A percentile compares a stretch with the other conserved stretches of the same genome.
These are phyloP conservation scores for Telmatochromis sp. DNA, from an alignment of 2,113 vertebrate genomes.

Conservation along the genomic window DNA sequence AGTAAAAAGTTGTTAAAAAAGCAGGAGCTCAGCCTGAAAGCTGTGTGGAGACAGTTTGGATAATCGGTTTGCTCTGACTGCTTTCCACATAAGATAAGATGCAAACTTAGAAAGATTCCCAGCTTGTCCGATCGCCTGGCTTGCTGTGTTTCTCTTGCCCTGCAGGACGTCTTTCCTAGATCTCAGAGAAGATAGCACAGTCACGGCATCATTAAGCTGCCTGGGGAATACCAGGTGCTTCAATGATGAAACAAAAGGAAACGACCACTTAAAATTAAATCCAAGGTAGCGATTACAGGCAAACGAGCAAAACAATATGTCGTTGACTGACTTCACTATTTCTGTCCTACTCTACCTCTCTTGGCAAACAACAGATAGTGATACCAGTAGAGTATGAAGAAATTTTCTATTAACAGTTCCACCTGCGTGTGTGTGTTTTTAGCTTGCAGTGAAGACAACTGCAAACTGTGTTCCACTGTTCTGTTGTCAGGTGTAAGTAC, in stretches of 20 bases:
- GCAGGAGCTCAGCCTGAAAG: background rate
- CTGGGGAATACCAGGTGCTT: background rate
- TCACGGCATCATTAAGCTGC: background rate
- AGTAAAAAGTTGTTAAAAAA: no score
- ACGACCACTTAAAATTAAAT: background rate
- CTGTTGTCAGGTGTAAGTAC: background rate
- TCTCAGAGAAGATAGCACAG: background rate
- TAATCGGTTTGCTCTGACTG: background rate
- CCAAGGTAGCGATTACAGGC: background rate
- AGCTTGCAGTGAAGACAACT: background rate
- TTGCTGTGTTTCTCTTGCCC: background rate
- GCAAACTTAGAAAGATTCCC: background rate
- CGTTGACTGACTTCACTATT: background rate
- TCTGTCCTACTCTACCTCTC: background rate
- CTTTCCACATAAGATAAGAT: background rate
- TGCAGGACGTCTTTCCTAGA: background rate
- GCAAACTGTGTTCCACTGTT: background rate
- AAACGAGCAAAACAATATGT: background rate
- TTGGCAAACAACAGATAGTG: background rate
- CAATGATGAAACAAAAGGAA: background rate
- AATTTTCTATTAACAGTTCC: background rate
- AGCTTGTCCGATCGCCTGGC: background rate
- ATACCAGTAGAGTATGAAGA: background rate
- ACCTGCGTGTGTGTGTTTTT: background rate
- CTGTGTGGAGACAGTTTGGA: background rate